Evolutionary conservation across 2,888 invertebrate species (phyloP), one percentile per base, ranked within the genome.

Genomic region (Lepeophtheirus nordmannii): DNA sequence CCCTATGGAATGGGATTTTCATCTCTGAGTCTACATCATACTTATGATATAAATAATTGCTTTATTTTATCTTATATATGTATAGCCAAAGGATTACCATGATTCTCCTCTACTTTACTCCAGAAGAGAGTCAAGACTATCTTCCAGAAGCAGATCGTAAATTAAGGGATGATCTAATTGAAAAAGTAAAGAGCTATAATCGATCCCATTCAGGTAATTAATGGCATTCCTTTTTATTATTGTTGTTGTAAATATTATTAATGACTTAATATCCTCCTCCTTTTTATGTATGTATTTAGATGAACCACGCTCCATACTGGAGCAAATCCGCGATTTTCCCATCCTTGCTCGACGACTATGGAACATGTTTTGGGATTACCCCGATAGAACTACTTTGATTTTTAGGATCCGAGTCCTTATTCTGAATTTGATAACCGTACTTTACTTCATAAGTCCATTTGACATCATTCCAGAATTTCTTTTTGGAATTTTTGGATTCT

Each of bases 101-200:
- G 53, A 46, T 46, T 46, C 53, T 46, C 53, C 53, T 46, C 17
- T 46, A 46, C 53, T 46, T 46, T 46, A 46, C 53, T 46, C 17
- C 53, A 5, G 53, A 46, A 46, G 53, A 46, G 17, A 46, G 53
- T 46, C 53, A 17, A 46, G 17, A 46, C 17, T 46, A 2, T 17
- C 53, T 46, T 17, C 53, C 2, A n/a, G 53, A 46, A 1, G 17
- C 53, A n/a, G 53, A 46, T 14, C 14, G 53, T 8, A 46, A 46
- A 3, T 17, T n/a, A 46, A 46, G 53, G 17, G 8, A 46, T n/a
- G 2, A 8, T 14, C 53, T 46, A n/a, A 46, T 46, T 17, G n/a
- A 46, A 46, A 46, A 17, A 46, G 8, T 46, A 17, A 46, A 46
- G 53, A 46, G 53, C 17, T 46, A 46, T 46, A 46, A 46, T 17